Conservation (phyloP, 2,888 invertebrate genomes). For the Xestoiulus laeticollis region DNA sequence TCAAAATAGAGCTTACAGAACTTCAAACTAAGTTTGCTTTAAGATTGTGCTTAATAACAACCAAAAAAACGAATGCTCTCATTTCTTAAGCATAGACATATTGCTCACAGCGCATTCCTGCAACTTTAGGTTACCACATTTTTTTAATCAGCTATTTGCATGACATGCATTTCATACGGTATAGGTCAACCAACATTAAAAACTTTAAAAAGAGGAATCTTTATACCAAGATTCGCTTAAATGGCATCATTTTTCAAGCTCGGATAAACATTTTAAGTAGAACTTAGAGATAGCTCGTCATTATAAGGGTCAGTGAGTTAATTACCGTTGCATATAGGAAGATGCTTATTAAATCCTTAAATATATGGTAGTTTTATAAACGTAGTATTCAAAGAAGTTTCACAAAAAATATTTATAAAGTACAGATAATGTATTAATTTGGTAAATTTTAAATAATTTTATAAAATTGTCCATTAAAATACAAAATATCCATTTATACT, state of each 20-base stretch:
- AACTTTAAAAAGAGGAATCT: neutral
- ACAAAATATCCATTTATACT: no score
- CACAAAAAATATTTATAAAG: no score
- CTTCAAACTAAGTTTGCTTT: no score
- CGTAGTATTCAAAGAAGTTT: neutral
- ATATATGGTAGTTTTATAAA: neutral
- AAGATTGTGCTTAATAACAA: no score
- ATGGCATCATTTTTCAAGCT: constrained; percentile 18
- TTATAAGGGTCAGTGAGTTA: neutral
- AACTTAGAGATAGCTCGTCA: neutral
- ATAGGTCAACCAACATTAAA: neutral
- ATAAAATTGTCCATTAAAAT: constrained; percentile 4
- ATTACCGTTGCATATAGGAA: neutral
- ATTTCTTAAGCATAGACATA: neutral
- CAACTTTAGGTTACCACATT: constrained; percentile 14
- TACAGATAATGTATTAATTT: no score
- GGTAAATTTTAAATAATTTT: constrained; percentile 31
- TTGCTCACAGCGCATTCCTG: constrained; percentile 27
- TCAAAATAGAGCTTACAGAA: no score
- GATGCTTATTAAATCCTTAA: neutral
- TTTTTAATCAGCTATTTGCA: constrained; percentile 28
- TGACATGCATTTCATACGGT: constrained; percentile 34
- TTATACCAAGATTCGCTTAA: neutral
- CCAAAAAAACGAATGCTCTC: neutral
- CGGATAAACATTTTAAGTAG: neutral